These are phyloP conservation scores for Telenomus remus DNA, from an alignment of 1,140 invertebrate genomes.

Conservation along the genomic window DNA sequence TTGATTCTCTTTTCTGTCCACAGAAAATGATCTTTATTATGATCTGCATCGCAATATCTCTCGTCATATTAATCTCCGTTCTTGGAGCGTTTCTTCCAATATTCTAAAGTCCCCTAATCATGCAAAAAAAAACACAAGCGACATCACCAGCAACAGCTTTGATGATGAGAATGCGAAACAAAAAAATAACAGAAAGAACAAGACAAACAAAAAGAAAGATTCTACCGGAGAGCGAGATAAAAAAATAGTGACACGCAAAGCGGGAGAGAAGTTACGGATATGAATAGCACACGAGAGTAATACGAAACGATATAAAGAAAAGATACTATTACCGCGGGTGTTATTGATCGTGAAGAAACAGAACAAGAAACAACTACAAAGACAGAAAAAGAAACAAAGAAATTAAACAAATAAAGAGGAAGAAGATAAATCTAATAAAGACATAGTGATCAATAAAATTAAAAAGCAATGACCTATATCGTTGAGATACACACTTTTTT, in stretches of 20 bases:
- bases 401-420: too few relatives aligned
- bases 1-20: conserved; percentile 80
- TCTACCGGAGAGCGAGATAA: not conserved
- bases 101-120: conserved; percentile 61
- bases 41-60: conserved; percentile 82
- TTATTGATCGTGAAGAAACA: conserved; percentile 26
- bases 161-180: conserved; percentile 8
- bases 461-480: conserved; percentile 42
- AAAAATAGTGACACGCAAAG: conserved; percentile 17
- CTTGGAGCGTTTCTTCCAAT: conserved; percentile 68
- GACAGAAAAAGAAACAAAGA: not conserved
- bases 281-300: conserved; percentile 4
- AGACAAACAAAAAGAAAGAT: conserved; percentile 23
- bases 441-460: conserved; percentile 33
- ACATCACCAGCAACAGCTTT: conserved; percentile 24
- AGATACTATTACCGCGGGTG: conserved; percentile 40
- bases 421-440: not conserved
- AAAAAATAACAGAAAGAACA: conserved; percentile 13
- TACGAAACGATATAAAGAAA: conserved; percentile 33
- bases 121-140: conserved; percentile 41
- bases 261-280: conserved; percentile 25
- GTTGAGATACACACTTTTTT: conserved; percentile 19
- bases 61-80: conserved; percentile 73
- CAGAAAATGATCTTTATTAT: conserved; percentile 91
- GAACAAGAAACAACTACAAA: not conserved